Evolutionary conservation across 1,140 invertebrate genomes (phyloP), one percentile per base, ranked within the genome.

Genomic region (Lucilia cuprina): DNA sequence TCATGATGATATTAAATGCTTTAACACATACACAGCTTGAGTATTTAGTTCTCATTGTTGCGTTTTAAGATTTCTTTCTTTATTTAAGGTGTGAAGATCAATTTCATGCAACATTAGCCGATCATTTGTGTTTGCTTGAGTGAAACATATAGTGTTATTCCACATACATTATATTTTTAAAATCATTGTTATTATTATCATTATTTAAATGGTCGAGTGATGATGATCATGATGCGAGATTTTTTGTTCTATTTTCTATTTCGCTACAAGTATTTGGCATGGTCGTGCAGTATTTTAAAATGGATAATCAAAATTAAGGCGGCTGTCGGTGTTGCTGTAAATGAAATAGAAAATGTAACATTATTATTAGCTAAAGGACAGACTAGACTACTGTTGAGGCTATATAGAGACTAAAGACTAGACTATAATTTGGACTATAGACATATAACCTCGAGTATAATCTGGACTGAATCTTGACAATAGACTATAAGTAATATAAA

Each of bases 61-160:
- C n/a, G 65, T 70, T 70, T 70, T 70, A 25, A 70, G 9, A 41
- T 41, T 41, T 41, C 10, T 41, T 41, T 41, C 10, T 70, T 19
- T 80, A 41, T 80, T 50, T 88, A 87, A 89, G 89, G 88, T 89
- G 88, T 89, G 88, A 89, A 89, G 88, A 89, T 89, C 88, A 89
- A 89, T 89, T 89, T 89, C 88, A 89, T 88, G 88, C 77, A 80
- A 80, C n/a, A 80, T 80, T 80, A 80, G 77, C 77, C 77, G 77
- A 19, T 80, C 77, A 80, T 80, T 9, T 41, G 77, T 80, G 77
- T 70, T 70, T 70, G 65, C 7, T 12, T 70, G 21, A 70, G 8
- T 70, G 14, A 17, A 60, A 60, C 14, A 60, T n/a, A 60, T 60
- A 60, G 14, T 14, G 55, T 17, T 2, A 78, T 14, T 78, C 41